Base-by-base conservation (phyloP, 2,888 invertebrate species). In the Lysandra coridon region DNA sequence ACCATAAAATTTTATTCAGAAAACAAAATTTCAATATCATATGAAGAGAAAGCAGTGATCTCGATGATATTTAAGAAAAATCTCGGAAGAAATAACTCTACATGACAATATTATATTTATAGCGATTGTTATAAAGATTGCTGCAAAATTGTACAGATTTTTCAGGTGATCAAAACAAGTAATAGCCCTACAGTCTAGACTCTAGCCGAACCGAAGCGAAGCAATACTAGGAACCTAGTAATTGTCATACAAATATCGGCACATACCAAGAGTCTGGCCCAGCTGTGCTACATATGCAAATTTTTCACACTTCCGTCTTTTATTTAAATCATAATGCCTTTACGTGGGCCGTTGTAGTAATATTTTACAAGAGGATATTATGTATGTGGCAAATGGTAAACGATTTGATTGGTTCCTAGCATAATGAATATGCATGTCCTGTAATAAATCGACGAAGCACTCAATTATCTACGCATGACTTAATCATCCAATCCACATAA, bases 1-100 rank as follows among this genome's bases (percentile, higher is more conserved):
- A 86, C 30, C 84, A 84, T 85, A 85, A 83, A 84, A 85, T 83
- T 84, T 84, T 82, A 82, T 83, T 82, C 80, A 81, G 82, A 82
- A 86, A 83, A 84, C 83, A 83, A 81, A 81, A 81, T 82, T 81
- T 82, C 79, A 80, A 81, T 80, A 82, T 79, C 81, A 84, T 82
- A 83, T 81, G 83, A 84, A 84, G 76, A 33, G 76, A 76, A 76
- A 76, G 76, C 17, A 76, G 30, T 33, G 10, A 75, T 75, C 74
- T 74, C 30, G 64, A 12, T 64, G 10, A 30, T 64, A 30, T 64
- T 64, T 30, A 33, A 69, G 33, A 69, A 69, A 33, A 69, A 69
- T 30, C 33, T 33, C 17, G 69, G 3, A 69, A 14, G 64, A 30
- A 64, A 30, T 12, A 30, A 64, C 30, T 30, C 10, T 37, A 69